Base-by-base conservation (phyloP, 2,888 invertebrate species). In the Prionchulus punctatus region DNA sequence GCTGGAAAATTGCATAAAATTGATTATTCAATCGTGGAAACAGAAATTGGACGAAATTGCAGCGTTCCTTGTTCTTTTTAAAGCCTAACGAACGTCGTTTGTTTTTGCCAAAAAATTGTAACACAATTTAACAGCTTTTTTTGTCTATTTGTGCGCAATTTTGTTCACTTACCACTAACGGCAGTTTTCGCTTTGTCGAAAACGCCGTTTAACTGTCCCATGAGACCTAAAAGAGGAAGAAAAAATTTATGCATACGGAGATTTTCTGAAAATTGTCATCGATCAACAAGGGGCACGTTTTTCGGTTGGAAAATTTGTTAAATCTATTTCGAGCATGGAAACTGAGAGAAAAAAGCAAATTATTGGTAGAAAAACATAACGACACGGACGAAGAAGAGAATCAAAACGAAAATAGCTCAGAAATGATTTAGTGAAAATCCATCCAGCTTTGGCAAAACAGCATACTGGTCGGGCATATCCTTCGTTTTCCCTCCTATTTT, bases 121-220 rank as follows among this genome's bases (percentile, higher is more conserved):
- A n/a, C n/a, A n/a, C n/a, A n/a, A n/a, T n/a, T n/a, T n/a, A n/a
- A n/a, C n/a, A n/a, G n/a, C n/a, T n/a, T n/a, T n/a, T 36, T 36
- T 7, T 7, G 36, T 12, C 36, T 12, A 18, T 12, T 12, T 36
- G 18, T 12, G 18, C 7, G 18, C 36, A 18, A 36, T 7, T 12
- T 18, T 18, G 7, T 18, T 7, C 69, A 63, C 30, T 67, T 67
- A 4, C 65, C 63, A 31, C 59, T 68, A 23, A 68, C 66, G 47
- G 69, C 66, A 3, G 68, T 65, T 59, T 69, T 69, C 31, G 69
- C 69, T 61, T 69, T 70, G 53, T 70, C 69, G 26, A 70, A 67
- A 53, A 67, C 67, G 55, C 67, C 67, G 1, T 67, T 68, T 36
- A 68, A 61, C 55, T 70, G 70, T 3, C 70, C 69, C 58, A 70